Evolutionary conservation across 2,113 vertebrate species (phyloP), one percentile per base, ranked within the genome.

Genomic region (Cranoglanis bouderius): DNA sequence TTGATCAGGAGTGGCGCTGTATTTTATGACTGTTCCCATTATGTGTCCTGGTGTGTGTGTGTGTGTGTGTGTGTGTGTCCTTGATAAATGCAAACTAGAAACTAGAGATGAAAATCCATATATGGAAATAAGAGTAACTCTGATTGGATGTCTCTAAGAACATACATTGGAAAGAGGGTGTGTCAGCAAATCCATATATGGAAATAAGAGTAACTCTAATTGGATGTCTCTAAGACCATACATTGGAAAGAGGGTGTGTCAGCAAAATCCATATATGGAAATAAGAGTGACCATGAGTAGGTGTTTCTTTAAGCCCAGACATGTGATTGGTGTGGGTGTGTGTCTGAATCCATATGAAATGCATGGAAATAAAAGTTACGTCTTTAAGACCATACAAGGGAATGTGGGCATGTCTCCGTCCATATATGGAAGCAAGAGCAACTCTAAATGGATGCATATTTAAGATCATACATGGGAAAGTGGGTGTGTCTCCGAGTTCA

Each of bases 1-100:
- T 89, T 89, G 55, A 89, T 87, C 55, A 67, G 57, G 18, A 78
- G 26, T 12, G 32, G 32, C 14, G 24, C 18, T 21, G 14, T 10
- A 32, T 12, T 67, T 87, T 82, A 87, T 53, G 21, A 78, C 40
- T 46, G 10, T 63, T 78, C 61, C 19, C 78, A 43, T 29, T 49
- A 4, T 29, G 63, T 72, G 86, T 82, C 78, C 43, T 43, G 49
- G 21, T 70, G 83, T 51, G 46, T 35, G n/a, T 13, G 57, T 40
- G 35, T 29, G 57, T 53, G 46, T 46, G 49, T 55, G 26, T 59
- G n/a, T 35, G 51, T 21, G n/a, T 32, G 40, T 6, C 21, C 13
- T 43, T 46, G 13, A 14, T 49, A 21, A 32, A 32, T 0, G 14
- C 40, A 77, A 81, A 9, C 19, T 24, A 82, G 32, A 59, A 53